These are phyloP conservation scores for Lamellibrachia satsuma DNA, from an alignment of 2,888 invertebrate genomes.

Conservation along the genomic window DNA sequence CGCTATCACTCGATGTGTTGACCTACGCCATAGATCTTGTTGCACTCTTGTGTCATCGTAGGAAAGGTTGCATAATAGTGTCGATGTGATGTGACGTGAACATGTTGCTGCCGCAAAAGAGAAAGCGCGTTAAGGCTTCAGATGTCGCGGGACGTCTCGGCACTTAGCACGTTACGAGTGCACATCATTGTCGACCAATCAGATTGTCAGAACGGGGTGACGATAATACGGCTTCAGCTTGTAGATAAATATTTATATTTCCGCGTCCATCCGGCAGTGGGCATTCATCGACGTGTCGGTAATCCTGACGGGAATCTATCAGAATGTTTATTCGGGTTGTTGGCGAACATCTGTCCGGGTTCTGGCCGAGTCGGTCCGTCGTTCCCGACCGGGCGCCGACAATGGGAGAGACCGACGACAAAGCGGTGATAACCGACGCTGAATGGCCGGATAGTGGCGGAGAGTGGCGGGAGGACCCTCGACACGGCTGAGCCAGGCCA, in stretches of 20 bases:
- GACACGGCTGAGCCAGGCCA: neutral
- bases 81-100: neutral
- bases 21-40: neutral
- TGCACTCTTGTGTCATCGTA: neutral
- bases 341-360: neutral
- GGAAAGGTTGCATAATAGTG: neutral
- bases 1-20: neutral
- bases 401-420: neutral
- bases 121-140: neutral
- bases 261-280: neutral
- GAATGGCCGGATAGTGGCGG: conserved; percentile 3
- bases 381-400: neutral
- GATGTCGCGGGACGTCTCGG: neutral
- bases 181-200: neutral
- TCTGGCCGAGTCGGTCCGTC: neutral
- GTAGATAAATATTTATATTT: conserved; percentile 14
- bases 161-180: conserved; percentile 13
- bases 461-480: conserved; percentile 2
- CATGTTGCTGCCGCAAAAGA: neutral
- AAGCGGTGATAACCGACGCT: neutral
- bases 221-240: conserved; percentile 10
- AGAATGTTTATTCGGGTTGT: conserved; percentile 10
- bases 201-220: neutral
- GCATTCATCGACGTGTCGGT: conserved; percentile 5
- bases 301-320: neutral